These are phyloP conservation scores for Megaleporinus macrocephalus DNA, from an alignment of 2,113 vertebrate species.

Conservation along the genomic window DNA sequence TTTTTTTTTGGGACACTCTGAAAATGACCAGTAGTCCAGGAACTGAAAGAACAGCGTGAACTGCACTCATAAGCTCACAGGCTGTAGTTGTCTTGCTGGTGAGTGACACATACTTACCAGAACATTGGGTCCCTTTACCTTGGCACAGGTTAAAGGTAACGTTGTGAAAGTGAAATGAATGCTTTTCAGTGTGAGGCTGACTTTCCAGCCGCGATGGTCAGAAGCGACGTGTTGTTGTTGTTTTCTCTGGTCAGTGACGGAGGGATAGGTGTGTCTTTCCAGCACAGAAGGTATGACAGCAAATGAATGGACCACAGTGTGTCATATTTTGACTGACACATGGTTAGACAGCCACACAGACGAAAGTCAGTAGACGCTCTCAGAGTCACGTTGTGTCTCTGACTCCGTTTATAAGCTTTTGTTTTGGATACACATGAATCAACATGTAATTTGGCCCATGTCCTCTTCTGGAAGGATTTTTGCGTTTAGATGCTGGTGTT, in stretches of 20 bases:
- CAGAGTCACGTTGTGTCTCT: not conserved
- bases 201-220: not conserved
- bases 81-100: not conserved
- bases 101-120: constrained; percentile 19
- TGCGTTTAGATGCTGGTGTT: not conserved
- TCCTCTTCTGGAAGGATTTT: not conserved
- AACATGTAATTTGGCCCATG: not conserved
- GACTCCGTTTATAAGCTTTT: not conserved
- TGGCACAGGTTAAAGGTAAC: constrained; percentile 2
- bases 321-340: not conserved
- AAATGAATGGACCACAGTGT: constrained; percentile 7
- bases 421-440: not conserved
- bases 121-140: constrained; percentile 1
- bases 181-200: constrained; percentile 21
- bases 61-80: not conserved
- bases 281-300: not conserved
- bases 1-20: not conserved
- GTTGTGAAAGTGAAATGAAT: not conserved
- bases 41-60: not conserved
- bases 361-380: not conserved
- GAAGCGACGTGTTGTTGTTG: not conserved
- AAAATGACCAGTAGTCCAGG: constrained; percentile 8
- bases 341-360: not conserved
- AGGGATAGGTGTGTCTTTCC: constrained; percentile 11
- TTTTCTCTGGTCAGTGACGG: constrained; percentile 21